phyloP scores from a whole-genome alignment of 1,140 invertebrate species.

The Diprion similis region DNA sequence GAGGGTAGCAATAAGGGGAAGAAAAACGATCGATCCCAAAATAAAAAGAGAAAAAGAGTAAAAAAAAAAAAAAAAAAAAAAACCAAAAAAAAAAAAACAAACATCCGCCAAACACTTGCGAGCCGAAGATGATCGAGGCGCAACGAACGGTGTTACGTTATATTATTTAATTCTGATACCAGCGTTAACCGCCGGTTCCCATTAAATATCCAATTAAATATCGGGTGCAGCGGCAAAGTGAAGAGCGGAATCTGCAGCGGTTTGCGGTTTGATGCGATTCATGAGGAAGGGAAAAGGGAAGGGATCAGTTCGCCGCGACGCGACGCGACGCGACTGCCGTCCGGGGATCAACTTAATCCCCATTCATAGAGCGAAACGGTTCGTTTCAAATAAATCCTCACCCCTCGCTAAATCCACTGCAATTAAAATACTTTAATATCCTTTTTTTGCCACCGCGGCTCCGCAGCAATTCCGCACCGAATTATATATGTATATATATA shows the following conservation, averaged over 20 bases:
- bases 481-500: too few species aligned
- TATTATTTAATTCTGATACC: not conserved
- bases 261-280: not conserved
- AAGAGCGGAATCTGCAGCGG: too few species aligned
- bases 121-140: too few species aligned
- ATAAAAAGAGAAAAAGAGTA: too few species aligned
- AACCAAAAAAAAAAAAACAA: too few species aligned
- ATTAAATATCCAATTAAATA: conserved; percentile 1
- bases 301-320: not conserved
- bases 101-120: too few species aligned
- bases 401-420: not conserved
- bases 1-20: too few species aligned
- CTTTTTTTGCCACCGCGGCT: not conserved
- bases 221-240: too few species aligned
- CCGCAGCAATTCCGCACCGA: not conserved
- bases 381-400: conserved; percentile 6
- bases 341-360: conserved; percentile 1
- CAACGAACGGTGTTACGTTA: not conserved
- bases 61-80: too few species aligned
- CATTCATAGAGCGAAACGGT: conserved; percentile 5
- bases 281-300: not conserved
- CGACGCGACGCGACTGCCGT: not conserved
- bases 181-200: not conserved
- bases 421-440: conserved; percentile 8
- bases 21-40: too few species aligned